Base-by-base conservation (phyloP, 2,113 vertebrate species). In the Psammodynastes pulverulentus region DNA sequence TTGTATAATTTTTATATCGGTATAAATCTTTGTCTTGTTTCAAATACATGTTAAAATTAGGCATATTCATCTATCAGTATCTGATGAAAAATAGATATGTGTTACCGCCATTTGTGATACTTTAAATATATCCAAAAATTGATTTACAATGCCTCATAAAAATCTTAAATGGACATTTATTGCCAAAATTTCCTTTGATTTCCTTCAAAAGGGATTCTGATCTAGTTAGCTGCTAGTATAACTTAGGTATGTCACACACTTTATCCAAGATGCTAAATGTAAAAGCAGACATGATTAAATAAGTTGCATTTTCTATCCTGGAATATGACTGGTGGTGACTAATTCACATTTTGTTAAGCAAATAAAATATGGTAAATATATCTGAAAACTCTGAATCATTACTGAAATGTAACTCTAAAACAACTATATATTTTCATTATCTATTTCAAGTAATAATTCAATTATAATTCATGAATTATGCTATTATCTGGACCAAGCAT, bases 61-160 rank as follows among this genome's bases (percentile, higher is more conserved):
- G 2, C 4, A 0, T 88, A 54, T 93, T 96, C 43, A 86, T 97
- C 53, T 89, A 94, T 91, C 84, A 94, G 58, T 51, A 93, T 21
- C 84, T 91, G 67, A 79, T 90, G 86, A 87, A 86, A 56, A 92
- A 23, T 48, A 85, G 91, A 88, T 91, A 93, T 62, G 93, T 94
- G 96, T 72, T 58, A 48, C 29, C 96, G 95, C 54, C 89, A 93
- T 34, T 53, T 10, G 3, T 39, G 49, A 58, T 5, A 19, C 86
- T 95, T 94, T 43, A 95, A 94, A 94, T 93, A 90, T 92, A 90
- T 95, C 62, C 46, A 62, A 13, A 95, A 92, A 49, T 92, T 95
- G 91, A 13, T 96, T 93, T 94, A 24, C 5, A 5, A 62, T 94
- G 85, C 89, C 95, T 96, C 92, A 92, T 52, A 79, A 88, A 90